Evolutionary conservation across 2,888 invertebrate species (phyloP).

Genomic region (Deilephila elpenor): DNA sequence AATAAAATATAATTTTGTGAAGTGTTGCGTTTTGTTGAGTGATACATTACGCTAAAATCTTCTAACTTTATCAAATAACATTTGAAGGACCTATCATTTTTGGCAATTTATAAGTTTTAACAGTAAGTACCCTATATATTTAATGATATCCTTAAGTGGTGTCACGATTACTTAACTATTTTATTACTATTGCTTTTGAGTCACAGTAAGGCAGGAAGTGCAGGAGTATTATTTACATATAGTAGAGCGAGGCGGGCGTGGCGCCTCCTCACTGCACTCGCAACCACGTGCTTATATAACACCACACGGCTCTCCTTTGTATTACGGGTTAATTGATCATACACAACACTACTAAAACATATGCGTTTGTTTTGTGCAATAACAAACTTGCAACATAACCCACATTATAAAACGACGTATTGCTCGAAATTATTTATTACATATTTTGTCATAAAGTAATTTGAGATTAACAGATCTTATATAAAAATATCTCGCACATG

Average conservation of each 20-base stretch:
- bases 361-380: neutral
- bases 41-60: neutral
- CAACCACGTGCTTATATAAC: neutral
- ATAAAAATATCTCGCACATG: neutral
- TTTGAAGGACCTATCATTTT: constrained; percentile 10
- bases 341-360: neutral
- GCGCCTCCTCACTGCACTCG: neutral
- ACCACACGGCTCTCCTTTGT: neutral
- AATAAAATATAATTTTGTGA: constrained; percentile 14
- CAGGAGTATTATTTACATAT: neutral
- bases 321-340: neutral
- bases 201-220: neutral
- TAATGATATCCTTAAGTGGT: neutral
- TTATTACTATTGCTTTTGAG: neutral
- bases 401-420: neutral
- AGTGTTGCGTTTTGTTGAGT: constrained; percentile 21
- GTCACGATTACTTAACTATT: neutral
- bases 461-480: no score
- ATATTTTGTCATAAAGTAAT: neutral
- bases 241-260: neutral
- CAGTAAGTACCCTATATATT: neutral
- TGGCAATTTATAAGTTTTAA: constrained; percentile 13
- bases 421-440: neutral
- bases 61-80: neutral
- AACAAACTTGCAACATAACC: neutral